phyloP scores from a whole-genome alignment of 2,113 vertebrate genomes.

The Toxostoma redivivum region DNA sequence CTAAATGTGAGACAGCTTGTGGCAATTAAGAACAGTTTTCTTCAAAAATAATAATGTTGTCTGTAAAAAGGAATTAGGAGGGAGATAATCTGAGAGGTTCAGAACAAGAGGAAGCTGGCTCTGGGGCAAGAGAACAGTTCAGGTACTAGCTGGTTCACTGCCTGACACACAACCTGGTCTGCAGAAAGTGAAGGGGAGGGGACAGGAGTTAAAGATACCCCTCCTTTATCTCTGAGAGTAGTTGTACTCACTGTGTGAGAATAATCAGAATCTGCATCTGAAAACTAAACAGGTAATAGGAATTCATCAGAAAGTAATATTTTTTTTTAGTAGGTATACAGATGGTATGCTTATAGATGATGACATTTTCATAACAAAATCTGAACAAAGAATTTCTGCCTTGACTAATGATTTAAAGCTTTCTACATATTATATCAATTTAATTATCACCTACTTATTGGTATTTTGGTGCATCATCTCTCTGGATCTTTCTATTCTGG shows the following conservation, averaged over 20 bases:
- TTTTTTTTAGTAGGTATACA: neutral
- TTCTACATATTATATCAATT: neutral
- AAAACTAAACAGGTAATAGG: neutral
- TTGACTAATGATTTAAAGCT: conserved; percentile 22
- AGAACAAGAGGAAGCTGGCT: neutral
- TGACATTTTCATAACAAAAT: conserved; percentile 16
- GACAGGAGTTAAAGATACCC: neutral
- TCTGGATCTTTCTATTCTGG: neutral
- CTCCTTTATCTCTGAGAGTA: neutral
- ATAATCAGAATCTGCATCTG: neutral
- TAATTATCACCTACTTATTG: conserved; percentile 27
- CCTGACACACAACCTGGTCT: neutral
- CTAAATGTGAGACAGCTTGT: neutral
- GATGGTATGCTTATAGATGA: neutral
- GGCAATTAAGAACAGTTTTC: neutral
- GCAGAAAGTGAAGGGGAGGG: neutral
- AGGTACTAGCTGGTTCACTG: neutral
- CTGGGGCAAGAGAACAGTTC: neutral
- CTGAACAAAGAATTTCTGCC: conserved; percentile 13
- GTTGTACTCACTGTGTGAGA: neutral
- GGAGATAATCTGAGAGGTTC: neutral
- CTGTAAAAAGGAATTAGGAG: neutral
- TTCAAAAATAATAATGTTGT: neutral
- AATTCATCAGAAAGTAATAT: neutral
- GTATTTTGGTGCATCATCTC: neutral